phyloP scores from a whole-genome alignment of 2,888 invertebrate genomes.

The Cataglyphis cursor region DNA sequence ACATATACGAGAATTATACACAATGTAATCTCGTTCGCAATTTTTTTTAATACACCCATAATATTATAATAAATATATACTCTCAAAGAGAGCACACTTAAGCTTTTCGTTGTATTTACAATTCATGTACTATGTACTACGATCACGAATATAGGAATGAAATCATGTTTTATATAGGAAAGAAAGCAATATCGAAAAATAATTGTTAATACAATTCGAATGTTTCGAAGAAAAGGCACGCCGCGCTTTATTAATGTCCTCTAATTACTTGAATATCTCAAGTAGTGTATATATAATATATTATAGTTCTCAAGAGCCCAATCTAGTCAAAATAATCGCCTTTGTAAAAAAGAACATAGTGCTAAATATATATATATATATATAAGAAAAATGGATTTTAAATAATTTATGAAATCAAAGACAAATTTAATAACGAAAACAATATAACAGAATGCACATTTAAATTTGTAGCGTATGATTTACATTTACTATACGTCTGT shows the following conservation, averaged over 20 bases:
- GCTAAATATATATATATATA: constrained; percentile 3
- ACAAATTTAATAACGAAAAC: background rate
- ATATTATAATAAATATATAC: constrained; percentile 64
- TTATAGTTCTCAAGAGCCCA: constrained; percentile 33
- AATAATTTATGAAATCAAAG: background rate
- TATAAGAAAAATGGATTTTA: constrained; percentile 5
- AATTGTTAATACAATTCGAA: constrained; percentile 14
- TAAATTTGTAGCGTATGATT: constrained; percentile 15
- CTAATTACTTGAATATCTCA: constrained; percentile 22
- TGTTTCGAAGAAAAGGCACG: constrained; percentile 27
- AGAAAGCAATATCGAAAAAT: constrained; percentile 5
- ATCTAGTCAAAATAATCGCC: constrained; percentile 48
- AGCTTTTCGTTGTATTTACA: constrained; percentile 74
- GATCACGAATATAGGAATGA: background rate
- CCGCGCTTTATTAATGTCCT: constrained; percentile 17
- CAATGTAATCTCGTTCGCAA: constrained; percentile 63
- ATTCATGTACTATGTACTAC: constrained; percentile 34
- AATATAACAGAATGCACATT: background rate
- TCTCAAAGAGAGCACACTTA: constrained; percentile 53
- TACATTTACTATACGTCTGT: constrained; percentile 17
- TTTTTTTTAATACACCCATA: constrained; percentile 70
- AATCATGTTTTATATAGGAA: background rate
- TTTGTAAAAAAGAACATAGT: background rate
- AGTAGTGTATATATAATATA: background rate
- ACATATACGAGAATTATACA: constrained; percentile 48